Evolutionary conservation across 2,797 vertebrate species (phyloP), one percentile per base, ranked within the genome.

Genomic region (Neoniphon sammara): DNA sequence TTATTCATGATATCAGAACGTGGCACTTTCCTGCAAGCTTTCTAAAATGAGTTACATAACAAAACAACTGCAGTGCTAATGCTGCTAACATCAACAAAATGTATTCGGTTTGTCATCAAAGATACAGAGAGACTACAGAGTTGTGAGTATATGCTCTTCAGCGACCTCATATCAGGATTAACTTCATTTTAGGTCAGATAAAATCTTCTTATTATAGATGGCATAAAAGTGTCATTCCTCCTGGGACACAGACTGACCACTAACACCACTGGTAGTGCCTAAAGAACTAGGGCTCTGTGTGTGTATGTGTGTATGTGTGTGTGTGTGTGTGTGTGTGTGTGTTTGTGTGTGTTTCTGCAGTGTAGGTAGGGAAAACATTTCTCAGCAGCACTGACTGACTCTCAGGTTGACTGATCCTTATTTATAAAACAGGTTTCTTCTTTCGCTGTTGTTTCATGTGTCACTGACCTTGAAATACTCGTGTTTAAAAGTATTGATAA

Each of bases 1-100:
- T 91, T 89, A 90, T 84, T 91, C 83, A 90, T 90, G 74, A 85
- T 80, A 85, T 87, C 80, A 81, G 78, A 88, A 81, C 9, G 74
- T 76, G 71, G 75, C 80, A 71, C 73, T 87, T 88, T 86, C 79
- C 75, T 75, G 68, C 73, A 56, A 77, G 82, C 78, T 83, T 85
- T 82, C 76, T 79, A 79, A 87, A 89, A 85, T 73, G 76, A 87
- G 69, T 91, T 85, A 79, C 70, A 49, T 82, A 84, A 90, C 23
- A 70, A 75, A 80, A 83, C 66, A 85, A 73, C 78, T 66, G 63
- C 82, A 73, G 56, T 21, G 61, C 67, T 81, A 84, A 89, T 78
- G 75, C 73, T 71, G 82, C 65, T 52, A 82, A 85, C 74, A 73
- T 77, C 70, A 82, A 82, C 62, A 63, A 77, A 73, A 46, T 23